A percentile compares a stretch with the other conserved stretches of the same genome.
phyloP scores from a whole-genome alignment of 2,888 invertebrate genomes.

The Altica lythri region DNA sequence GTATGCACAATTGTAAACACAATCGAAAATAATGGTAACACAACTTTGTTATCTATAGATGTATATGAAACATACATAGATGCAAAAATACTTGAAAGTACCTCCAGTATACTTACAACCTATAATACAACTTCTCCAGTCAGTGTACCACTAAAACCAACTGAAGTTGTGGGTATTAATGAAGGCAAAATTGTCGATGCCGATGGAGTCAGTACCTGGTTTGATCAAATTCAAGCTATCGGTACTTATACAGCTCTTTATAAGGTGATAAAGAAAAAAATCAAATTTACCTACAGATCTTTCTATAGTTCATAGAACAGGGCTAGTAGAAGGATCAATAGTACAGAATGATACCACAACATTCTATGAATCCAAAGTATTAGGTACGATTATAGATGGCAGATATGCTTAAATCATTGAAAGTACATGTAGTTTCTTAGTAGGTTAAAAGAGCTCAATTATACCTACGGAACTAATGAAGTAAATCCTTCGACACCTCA shows the following conservation, averaged over 20 bases:
- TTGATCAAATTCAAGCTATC: conserved; percentile 70
- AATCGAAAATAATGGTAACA: conserved; percentile 67
- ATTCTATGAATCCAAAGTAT: conserved; percentile 72
- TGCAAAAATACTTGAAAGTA: conserved; percentile 67
- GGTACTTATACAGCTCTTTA: conserved; percentile 73
- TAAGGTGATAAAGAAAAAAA: too few relatives aligned
- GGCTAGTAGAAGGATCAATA: conserved; percentile 72
- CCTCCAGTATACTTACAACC: conserved; percentile 56
- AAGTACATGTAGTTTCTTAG: conserved; percentile 71
- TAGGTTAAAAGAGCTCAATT: conserved; percentile 58
- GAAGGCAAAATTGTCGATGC: conserved; percentile 74
- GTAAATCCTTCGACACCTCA: conserved; percentile 59
- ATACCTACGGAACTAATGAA: conserved; percentile 45
- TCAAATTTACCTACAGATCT: conserved; percentile 53
- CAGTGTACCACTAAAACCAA: conserved; percentile 56
- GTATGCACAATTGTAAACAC: conserved; percentile 66
- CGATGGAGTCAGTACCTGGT: conserved; percentile 72
- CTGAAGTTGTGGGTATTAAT: conserved; percentile 68
- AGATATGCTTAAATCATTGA: conserved; percentile 78
- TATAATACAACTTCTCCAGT: conserved; percentile 43
- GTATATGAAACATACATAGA: conserved; percentile 73
- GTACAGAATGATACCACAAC: conserved; percentile 71
- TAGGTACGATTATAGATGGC: conserved; percentile 74
- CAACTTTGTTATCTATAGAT: conserved; percentile 71
- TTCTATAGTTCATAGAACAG: conserved; percentile 64